Conservation (phyloP, 2,797 vertebrate species). For the Simalia tracyae region DNA sequence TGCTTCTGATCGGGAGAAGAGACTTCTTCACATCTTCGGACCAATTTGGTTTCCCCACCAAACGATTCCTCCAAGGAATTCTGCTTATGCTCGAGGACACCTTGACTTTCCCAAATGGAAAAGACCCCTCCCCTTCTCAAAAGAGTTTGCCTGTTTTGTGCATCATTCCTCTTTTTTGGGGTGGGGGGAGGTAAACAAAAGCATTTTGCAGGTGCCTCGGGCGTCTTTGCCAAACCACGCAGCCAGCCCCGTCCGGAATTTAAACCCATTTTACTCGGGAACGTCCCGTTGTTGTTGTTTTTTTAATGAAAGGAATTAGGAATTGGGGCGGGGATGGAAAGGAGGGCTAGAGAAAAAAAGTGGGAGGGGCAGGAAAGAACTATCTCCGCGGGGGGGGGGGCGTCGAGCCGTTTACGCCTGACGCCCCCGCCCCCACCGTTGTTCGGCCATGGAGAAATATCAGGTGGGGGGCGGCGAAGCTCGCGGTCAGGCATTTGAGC, state of each 20-base stretch:
- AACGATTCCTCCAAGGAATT: neutral
- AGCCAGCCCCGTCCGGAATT: neutral
- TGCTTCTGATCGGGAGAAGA: neutral
- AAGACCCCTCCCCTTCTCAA: neutral
- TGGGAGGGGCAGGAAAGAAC: neutral
- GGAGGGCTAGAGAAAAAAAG: neutral
- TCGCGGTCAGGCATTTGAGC: neutral
- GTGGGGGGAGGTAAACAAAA: too few species aligned
- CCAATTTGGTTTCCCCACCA: neutral
- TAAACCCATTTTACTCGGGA: neutral
- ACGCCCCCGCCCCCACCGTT: neutral
- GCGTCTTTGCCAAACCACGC: neutral
- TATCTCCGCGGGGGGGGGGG: fast-evolving
- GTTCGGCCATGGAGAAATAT: neutral
- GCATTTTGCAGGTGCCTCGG: neutral
- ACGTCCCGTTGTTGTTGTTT: too few species aligned
- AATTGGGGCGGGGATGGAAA: neutral
- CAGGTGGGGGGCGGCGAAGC: neutral
- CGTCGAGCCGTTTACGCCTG: neutral
- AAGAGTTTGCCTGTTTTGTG: neutral
- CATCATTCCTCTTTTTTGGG: neutral
- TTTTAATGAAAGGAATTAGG: neutral
- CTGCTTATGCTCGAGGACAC: neutral
- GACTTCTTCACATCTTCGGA: too few species aligned
- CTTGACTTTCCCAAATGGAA: neutral